phyloP scores from a whole-genome alignment of 2,888 invertebrate genomes.

The Drosophila kambysellisi region DNA sequence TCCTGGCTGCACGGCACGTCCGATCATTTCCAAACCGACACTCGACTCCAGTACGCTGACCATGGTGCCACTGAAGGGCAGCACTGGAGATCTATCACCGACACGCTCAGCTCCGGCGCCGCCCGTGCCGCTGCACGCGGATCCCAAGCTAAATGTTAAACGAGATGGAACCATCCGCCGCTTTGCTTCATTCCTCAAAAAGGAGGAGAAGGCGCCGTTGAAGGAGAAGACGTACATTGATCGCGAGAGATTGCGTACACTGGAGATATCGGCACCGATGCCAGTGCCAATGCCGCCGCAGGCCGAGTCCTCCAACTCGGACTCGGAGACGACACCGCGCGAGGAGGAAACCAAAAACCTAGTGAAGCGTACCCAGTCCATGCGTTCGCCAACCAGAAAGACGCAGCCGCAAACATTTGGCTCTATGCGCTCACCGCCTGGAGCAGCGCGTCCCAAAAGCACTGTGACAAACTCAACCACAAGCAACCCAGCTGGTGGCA shows the following conservation, averaged over 20 bases:
- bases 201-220: slow-evolving; percentile 87
- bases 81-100: slow-evolving; percentile 83
- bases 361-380: slow-evolving; percentile 92
- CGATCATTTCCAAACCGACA: slow-evolving; percentile 93
- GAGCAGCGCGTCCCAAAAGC: slow-evolving; percentile 89
- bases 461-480: slow-evolving; percentile 84
- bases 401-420: slow-evolving; percentile 91
- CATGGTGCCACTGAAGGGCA: slow-evolving; percentile 67
- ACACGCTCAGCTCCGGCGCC: slow-evolving; percentile 88
- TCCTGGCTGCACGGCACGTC: slow-evolving; percentile 88
- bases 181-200: slow-evolving; percentile 91
- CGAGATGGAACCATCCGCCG: slow-evolving; percentile 89
- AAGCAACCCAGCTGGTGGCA: slow-evolving; percentile 51
- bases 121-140: slow-evolving; percentile 84
- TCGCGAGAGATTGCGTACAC: slow-evolving; percentile 89
- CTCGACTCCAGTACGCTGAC: slow-evolving; percentile 90
- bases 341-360: slow-evolving; percentile 85
- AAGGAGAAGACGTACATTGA: slow-evolving; percentile 89
- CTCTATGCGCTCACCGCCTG: slow-evolving; percentile 90
- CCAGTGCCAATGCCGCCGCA: slow-evolving; percentile 81
- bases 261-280: slow-evolving; percentile 94
- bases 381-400: slow-evolving; percentile 88
- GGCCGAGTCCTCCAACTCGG: slow-evolving; percentile 86
- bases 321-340: slow-evolving; percentile 83
- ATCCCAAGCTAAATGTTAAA: slow-evolving; percentile 85